Conservation (phyloP, 1,140 invertebrate species). For the Vollenhovia emeryi region DNA sequence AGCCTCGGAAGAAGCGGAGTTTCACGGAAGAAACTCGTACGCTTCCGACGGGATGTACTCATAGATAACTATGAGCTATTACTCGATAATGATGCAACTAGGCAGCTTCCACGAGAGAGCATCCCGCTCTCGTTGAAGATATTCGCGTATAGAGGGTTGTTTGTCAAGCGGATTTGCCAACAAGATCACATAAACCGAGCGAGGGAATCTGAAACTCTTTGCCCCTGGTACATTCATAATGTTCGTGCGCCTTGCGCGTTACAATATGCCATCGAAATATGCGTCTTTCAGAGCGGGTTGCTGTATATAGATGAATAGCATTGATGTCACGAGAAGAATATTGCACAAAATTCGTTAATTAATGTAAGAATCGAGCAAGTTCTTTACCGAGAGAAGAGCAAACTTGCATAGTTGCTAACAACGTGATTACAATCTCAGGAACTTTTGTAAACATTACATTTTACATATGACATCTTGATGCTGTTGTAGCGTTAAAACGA, state of each 20-base stretch:
- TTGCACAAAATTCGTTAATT: constrained; percentile 43
- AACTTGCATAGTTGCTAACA: neutral
- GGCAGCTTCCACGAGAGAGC: neutral
- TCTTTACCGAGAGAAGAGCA: neutral
- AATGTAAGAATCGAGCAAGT: neutral
- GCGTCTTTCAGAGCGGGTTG: constrained; percentile 16
- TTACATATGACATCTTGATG: neutral
- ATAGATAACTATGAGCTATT: constrained; percentile 45
- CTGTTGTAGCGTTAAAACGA: neutral
- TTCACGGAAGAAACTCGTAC: neutral
- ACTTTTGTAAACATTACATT: neutral
- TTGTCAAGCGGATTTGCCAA: constrained; percentile 53
- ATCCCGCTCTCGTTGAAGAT: constrained; percentile 8
- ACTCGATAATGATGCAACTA: constrained; percentile 45
- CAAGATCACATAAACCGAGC: constrained; percentile 51
- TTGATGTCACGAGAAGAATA: constrained; percentile 32
- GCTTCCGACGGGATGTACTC: neutral
- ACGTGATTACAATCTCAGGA: neutral
- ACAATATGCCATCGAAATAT: constrained; percentile 24
- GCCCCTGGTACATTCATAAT: constrained; percentile 28
- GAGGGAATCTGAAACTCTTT: constrained; percentile 46
- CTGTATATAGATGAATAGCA: constrained; percentile 36
- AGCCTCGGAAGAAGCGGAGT: neutral
- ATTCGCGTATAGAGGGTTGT: constrained; percentile 50
- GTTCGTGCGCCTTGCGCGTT: constrained; percentile 21